Evolutionary conservation across 2,113 vertebrate species (phyloP).

Genomic region (Leptobrachium leishanense): DNA sequence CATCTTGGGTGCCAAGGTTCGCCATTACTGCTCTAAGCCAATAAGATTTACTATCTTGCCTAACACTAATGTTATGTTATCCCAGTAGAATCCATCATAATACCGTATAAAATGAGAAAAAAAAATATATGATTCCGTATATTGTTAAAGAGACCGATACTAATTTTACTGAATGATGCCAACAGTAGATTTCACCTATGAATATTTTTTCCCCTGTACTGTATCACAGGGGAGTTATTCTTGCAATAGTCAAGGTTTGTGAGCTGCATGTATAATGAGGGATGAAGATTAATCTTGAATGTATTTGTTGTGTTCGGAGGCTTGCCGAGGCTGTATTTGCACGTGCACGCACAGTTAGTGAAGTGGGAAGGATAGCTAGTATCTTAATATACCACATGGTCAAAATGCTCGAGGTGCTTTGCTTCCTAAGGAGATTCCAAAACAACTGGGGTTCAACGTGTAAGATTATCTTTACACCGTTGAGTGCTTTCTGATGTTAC

Average conservation of each 20-base stretch:
- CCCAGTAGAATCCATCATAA: too few species aligned
- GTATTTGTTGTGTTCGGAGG: neutral
- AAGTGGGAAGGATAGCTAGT: neutral
- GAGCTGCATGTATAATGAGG: neutral
- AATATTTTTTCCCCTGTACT: too few species aligned
- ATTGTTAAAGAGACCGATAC: too few species aligned
- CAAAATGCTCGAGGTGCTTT: conserved; percentile 5
- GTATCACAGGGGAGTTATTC: too few species aligned
- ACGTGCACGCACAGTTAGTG: neutral
- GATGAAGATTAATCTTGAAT: neutral
- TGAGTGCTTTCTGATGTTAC: neutral
- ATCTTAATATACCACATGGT: neutral
- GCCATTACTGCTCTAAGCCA: too few species aligned
- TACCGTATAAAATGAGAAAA: too few species aligned
- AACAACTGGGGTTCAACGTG: neutral
- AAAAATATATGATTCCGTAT: too few species aligned
- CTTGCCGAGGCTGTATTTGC: neutral
- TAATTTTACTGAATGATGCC: too few species aligned
- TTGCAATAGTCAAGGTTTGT: neutral
- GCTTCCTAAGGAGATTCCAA: neutral
- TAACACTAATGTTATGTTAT: too few species aligned
- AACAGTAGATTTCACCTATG: too few species aligned
- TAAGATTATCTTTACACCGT: neutral
- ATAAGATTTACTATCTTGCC: too few species aligned
- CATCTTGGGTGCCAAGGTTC: too few species aligned